Conservation (phyloP, 2,113 vertebrate species). For the Toxostoma redivivum region DNA sequence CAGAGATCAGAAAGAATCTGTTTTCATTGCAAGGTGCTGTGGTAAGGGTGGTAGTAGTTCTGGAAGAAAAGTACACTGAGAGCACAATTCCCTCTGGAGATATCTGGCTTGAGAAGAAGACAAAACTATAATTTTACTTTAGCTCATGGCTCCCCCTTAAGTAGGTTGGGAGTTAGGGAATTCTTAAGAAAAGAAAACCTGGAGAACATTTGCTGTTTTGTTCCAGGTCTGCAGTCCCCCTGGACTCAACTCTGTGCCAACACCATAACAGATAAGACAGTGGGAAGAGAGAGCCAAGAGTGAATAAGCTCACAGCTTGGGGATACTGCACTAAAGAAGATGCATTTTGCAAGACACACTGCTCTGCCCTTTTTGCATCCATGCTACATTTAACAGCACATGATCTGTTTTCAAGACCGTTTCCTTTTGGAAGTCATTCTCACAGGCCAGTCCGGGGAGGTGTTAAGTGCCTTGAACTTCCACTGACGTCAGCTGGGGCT, state of each 20-base stretch:
- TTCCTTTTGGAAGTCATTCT: conserved; percentile 47
- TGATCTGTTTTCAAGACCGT: conserved; percentile 41
- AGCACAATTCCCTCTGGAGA: conserved; percentile 33
- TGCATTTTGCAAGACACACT: not conserved
- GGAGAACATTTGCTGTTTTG: conserved; percentile 55
- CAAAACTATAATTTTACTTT: conserved; percentile 70
- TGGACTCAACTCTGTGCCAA: conserved; percentile 37
- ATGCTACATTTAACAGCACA: conserved; percentile 28
- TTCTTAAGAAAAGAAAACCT: conserved; percentile 68
- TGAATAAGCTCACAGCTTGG: conserved; percentile 34
- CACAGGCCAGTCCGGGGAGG: not conserved
- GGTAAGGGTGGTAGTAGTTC: conserved; percentile 17
- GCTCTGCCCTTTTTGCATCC: conserved; percentile 29
- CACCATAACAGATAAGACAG: conserved; percentile 69
- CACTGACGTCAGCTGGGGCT: not conserved
- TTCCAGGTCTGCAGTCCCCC: conserved; percentile 53
- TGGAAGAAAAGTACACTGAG: not conserved
- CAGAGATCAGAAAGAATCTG: not conserved
- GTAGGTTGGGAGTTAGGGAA: conserved; percentile 68
- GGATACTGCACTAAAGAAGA: conserved; percentile 25
- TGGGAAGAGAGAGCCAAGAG: conserved; percentile 49
- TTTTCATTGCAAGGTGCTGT: conserved; percentile 50
- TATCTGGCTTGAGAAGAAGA: conserved; percentile 64
- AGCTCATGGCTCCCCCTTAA: conserved; percentile 66
- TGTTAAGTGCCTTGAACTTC: conserved; percentile 54